These are phyloP conservation scores for Sarcophilus harrisii DNA, from an alignment of 2,797 vertebrate species.

Conservation along the genomic window DNA sequence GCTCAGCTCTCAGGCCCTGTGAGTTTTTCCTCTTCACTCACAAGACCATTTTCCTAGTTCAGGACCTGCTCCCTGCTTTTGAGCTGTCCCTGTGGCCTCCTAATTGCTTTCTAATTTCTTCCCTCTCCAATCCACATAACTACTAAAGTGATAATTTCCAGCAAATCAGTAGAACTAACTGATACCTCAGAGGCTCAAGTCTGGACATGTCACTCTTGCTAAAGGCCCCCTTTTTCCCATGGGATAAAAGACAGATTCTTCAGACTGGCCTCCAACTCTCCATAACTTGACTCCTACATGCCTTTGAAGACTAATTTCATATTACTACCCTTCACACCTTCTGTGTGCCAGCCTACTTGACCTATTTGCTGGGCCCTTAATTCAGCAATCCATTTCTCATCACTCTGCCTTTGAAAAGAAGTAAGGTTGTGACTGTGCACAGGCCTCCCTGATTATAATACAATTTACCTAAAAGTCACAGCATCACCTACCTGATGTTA, in stretches of 20 bases:
- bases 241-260: background rate
- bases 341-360: background rate
- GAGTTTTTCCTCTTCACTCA: background rate
- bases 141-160: background rate
- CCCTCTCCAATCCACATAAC: background rate
- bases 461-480: no score
- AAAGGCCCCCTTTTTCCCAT: background rate
- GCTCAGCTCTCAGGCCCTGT: background rate
- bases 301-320: background rate
- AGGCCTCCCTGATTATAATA: no score
- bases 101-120: background rate
- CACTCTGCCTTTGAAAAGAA: background rate
- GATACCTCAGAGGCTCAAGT: background rate
- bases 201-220: background rate
- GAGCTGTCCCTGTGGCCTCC: background rate
- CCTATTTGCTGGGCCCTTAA: background rate
- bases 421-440: no score
- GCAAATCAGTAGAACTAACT: background rate
- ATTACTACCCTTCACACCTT: background rate
- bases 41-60: background rate
- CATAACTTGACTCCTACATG: background rate
- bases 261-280: background rate
- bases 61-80: background rate
- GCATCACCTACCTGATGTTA: no score
- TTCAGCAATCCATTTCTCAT: background rate